Base-by-base conservation (phyloP, 2,888 invertebrate species). In the Cosmia trapezina region DNA sequence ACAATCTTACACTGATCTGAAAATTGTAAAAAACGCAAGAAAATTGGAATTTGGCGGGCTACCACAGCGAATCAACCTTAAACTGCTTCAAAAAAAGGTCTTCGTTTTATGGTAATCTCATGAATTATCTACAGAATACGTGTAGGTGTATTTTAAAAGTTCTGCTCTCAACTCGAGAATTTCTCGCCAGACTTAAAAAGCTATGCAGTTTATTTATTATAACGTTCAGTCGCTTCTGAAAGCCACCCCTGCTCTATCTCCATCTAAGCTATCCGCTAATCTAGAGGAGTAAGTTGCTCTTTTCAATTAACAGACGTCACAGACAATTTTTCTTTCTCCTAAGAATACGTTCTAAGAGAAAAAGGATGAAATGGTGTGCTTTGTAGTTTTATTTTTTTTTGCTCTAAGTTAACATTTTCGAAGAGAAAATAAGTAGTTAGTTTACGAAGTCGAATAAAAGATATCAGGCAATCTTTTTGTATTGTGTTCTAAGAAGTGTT, bases 301-400 rank as follows among this genome's bases (percentile, higher is more conserved):
- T 88, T 92, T 87, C 90, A 92, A 91, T 92, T 92, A 92, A 88
- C 90, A 90, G 86, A 86, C 83, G 89, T 89, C 91, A 84, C 87
- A 37, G 80, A 79, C 88, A 89, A 91, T 91, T 88, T 91, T 91
- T 90, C 89, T 89, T 87, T 76, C 73, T 74, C 67, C 75, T 76
- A 59, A 41, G 70, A 81, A 74, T 76, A 70, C 70, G 75, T 84
- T 79, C 72, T 71, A 75, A 74, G 79, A 81, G 76, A 80, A 84
- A 41, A 89, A 83, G 79, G 76, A 83, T 87, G 88, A 88, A 82
- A 76, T 43, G 67, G 19, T 57, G 8, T 45, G 37, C 56, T 78
- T 67, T 56, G 59, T 72, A 43, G 53, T 70, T 72, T 81, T 69
- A 66, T 76, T 81, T 71, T 81, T 71, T 74, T 60, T 63, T n/a